phyloP scores from a whole-genome alignment of 2,113 vertebrate genomes.

The Heterochromis multidens region DNA sequence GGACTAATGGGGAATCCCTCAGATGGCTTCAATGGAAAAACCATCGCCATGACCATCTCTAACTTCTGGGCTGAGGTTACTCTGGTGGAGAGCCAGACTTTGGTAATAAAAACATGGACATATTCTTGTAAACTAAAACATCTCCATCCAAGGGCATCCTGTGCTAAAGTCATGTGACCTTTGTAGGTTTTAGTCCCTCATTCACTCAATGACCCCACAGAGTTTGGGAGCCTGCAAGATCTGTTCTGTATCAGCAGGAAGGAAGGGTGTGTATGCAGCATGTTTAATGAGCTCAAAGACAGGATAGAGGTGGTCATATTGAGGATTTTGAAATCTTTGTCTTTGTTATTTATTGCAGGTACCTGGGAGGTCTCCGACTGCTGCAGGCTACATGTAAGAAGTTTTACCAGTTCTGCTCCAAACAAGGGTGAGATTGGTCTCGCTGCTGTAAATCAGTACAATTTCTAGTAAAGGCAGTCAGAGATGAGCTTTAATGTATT shows the following conservation, averaged over 20 bases:
- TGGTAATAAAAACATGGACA: conserved; percentile 59
- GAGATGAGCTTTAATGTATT: background rate
- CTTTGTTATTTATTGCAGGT: conserved; percentile 51
- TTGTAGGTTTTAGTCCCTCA: conserved; percentile 78
- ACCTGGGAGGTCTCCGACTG: conserved; percentile 80
- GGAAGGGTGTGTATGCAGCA: conserved; percentile 71
- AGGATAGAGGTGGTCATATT: background rate
- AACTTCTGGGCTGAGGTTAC: conserved; percentile 86
- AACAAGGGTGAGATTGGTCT: conserved; percentile 74
- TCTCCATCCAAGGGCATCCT: rapidly evolving
- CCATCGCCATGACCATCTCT: conserved; percentile 81
- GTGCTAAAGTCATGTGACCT: background rate
- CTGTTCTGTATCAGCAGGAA: conserved; percentile 83
- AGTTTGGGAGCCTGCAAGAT: conserved; percentile 82
- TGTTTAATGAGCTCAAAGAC: background rate
- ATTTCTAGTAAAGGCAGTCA: background rate
- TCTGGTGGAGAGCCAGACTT: conserved; percentile 75
- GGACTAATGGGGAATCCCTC: conserved; percentile 84
- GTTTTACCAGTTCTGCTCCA: conserved; percentile 84
- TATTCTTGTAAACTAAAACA: background rate
- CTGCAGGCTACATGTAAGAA: conserved; percentile 84
- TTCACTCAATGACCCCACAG: conserved; percentile 82
- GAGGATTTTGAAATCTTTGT: background rate
- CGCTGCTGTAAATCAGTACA: too few relatives aligned
- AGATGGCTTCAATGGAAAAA: conserved; percentile 83